These are phyloP conservation scores for Sebastes vulpes DNA, from an alignment of 2,797 vertebrate species.

Conservation along the genomic window DNA sequence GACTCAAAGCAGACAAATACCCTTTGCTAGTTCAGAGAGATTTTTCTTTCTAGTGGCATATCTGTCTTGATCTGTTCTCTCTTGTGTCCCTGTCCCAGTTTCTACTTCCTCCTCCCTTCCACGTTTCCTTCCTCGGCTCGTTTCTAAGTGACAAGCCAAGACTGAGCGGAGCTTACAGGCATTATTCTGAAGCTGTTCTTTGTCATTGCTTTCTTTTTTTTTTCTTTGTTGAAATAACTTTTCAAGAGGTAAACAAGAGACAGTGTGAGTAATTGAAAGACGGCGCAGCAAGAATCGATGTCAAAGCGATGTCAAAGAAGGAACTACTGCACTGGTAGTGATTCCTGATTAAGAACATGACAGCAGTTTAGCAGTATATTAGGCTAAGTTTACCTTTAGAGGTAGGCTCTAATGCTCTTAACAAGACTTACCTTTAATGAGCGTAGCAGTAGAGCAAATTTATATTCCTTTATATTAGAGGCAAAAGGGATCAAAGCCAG, in stretches of 20 bases:
- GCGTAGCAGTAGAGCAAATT: not conserved
- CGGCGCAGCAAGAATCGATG: not conserved
- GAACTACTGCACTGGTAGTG: not conserved
- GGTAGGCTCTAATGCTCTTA: not conserved
- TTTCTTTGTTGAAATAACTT: conserved; percentile 32
- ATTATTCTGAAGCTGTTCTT: conserved; percentile 41
- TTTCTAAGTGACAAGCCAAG: conserved; percentile 37
- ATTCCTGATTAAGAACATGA: conserved; percentile 11
- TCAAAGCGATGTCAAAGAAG: conserved; percentile 13
- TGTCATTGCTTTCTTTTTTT: conserved; percentile 7
- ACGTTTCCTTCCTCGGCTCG: conserved; percentile 7
- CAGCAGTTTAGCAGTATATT: not conserved
- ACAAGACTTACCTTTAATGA: not conserved
- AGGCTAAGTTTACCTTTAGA: not conserved
- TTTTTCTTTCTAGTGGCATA: conserved; percentile 9
- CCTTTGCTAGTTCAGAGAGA: not conserved
- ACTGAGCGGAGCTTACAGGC: conserved; percentile 31
- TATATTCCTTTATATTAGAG: not conserved
- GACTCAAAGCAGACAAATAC: conserved; percentile 53
- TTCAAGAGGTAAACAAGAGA: conserved; percentile 45
- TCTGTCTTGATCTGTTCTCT: conserved; percentile 31
- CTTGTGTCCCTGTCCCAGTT: conserved; percentile 28
- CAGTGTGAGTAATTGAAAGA: conserved; percentile 25
- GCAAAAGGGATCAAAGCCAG: not conserved
- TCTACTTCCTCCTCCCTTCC: conserved; percentile 6